Conservation (phyloP, 2,888 invertebrate species). For the Stenurella melanura region DNA sequence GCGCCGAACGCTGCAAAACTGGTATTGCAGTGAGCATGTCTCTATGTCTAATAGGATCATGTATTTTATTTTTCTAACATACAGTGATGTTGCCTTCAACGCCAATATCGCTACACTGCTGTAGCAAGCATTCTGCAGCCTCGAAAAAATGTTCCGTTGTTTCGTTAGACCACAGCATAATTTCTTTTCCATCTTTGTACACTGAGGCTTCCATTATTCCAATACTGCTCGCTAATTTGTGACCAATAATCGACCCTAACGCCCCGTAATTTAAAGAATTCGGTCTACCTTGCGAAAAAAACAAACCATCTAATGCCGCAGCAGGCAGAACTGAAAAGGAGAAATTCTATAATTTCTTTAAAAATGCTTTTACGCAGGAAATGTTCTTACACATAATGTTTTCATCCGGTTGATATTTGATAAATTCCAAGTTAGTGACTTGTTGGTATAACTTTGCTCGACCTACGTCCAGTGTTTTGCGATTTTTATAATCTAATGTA, state of each 20-base stretch:
- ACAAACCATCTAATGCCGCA: constrained; percentile 60
- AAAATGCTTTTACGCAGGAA: neutral
- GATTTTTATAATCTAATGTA: constrained; percentile 43
- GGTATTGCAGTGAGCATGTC: no score
- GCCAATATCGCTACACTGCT: constrained; percentile 57
- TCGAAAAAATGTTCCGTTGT: constrained; percentile 51
- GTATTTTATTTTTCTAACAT: constrained; percentile 14
- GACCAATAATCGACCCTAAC: constrained; percentile 65
- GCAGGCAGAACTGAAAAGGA: constrained; percentile 62
- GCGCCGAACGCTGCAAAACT: no score
- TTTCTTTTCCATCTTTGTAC: constrained; percentile 31
- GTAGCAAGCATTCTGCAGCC: constrained; percentile 55
- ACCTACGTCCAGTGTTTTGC: constrained; percentile 29
- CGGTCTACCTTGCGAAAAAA: constrained; percentile 60
- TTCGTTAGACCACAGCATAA: constrained; percentile 54
- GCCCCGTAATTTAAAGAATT: constrained; percentile 65
- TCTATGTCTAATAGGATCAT: neutral
- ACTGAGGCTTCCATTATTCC: constrained; percentile 46
- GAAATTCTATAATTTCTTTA: neutral
- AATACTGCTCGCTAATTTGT: constrained; percentile 63
- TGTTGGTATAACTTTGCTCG: constrained; percentile 45
- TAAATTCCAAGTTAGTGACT: constrained; percentile 41
- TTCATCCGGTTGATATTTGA: constrained; percentile 47
- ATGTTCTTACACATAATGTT: constrained; percentile 51
- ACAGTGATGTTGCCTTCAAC: constrained; percentile 36